Conservation (phyloP, 1,140 invertebrate species). For the Pissodes strobi region DNA sequence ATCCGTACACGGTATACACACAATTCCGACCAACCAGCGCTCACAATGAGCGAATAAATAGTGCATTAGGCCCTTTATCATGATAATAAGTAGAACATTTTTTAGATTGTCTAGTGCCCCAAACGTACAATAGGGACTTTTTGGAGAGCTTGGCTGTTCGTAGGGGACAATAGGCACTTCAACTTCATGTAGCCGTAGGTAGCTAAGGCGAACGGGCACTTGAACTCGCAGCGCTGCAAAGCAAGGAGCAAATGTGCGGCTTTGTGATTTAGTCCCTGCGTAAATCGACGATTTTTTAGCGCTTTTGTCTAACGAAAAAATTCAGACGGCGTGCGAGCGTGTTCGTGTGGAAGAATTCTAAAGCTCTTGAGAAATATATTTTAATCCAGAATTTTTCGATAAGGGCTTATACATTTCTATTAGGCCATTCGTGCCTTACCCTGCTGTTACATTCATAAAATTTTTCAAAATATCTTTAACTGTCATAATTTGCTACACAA, state of each 20-base stretch:
- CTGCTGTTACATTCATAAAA: no score
- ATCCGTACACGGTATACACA: conserved; percentile 1
- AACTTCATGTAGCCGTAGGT: conserved; percentile 41
- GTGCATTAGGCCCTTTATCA: conserved; percentile 41
- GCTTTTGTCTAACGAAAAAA: conserved; percentile 28
- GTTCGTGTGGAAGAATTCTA: conserved; percentile 27
- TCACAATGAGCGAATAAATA: conserved; percentile 38
- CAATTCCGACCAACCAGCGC: conserved; percentile 10
- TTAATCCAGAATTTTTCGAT: no score
- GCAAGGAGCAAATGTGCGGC: conserved; percentile 26
- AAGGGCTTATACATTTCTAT: no score
- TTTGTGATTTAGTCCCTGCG: conserved; percentile 28
- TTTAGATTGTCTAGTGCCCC: conserved; percentile 29
- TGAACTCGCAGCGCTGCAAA: conserved; percentile 31
- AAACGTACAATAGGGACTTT: conserved; percentile 33
- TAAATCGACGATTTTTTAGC: conserved; percentile 26
- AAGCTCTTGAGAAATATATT: conserved; percentile 9
- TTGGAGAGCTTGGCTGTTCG: conserved; percentile 31
- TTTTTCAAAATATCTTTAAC: no score
- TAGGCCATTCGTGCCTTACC: no score
- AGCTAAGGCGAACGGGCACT: conserved; percentile 38
- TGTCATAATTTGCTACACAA: no score
- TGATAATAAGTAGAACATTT: conserved; percentile 38
- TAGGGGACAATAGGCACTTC: conserved; percentile 39
- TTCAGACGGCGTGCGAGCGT: conserved; percentile 27